Evolutionary conservation across 2,797 vertebrate genomes (phyloP).

Genomic region (Chaunax sp.): DNA sequence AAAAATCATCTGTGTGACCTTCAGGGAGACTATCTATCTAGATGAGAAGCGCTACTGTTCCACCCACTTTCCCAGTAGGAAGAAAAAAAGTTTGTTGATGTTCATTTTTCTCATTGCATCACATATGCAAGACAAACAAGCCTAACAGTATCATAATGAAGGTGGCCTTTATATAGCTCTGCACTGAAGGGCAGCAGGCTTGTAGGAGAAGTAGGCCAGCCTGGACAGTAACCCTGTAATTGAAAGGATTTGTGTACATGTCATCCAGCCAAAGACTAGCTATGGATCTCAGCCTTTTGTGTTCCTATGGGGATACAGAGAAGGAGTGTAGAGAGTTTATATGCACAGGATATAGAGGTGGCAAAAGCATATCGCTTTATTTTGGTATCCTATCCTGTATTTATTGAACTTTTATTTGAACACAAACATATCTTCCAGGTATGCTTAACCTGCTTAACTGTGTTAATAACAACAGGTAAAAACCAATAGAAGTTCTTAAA

Average conservation of each 20-base stretch:
- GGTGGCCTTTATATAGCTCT: slow-evolving; percentile 64
- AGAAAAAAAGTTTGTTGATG: slow-evolving; percentile 27
- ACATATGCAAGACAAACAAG: slow-evolving; percentile 27
- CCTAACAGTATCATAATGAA: slow-evolving; percentile 68
- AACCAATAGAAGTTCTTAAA: too few species aligned
- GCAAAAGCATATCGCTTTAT: not conserved
- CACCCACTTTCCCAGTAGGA: slow-evolving; percentile 5
- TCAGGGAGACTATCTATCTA: slow-evolving; percentile 56
- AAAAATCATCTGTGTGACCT: slow-evolving; percentile 70
- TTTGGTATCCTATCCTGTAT: too few species aligned
- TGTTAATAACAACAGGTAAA: too few species aligned
- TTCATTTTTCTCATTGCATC: slow-evolving; percentile 24
- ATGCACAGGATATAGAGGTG: not conserved
- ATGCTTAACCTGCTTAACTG: too few species aligned
- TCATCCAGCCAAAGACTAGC: slow-evolving; percentile 52
- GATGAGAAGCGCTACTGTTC: slow-evolving; percentile 29
- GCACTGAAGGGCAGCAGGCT: slow-evolving; percentile 60
- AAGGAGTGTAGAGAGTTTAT: slow-evolving; percentile 1
- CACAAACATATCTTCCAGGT: too few species aligned
- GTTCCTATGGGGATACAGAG: slow-evolving; percentile 7
- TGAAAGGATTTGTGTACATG: slow-evolving; percentile 78
- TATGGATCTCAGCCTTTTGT: slow-evolving; percentile 60
- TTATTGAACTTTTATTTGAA: too few species aligned
- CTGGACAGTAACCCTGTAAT: slow-evolving; percentile 71
- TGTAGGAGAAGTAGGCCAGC: slow-evolving; percentile 67